phyloP scores from a whole-genome alignment of 2,888 invertebrate genomes.

The Limnephilus auricula region DNA sequence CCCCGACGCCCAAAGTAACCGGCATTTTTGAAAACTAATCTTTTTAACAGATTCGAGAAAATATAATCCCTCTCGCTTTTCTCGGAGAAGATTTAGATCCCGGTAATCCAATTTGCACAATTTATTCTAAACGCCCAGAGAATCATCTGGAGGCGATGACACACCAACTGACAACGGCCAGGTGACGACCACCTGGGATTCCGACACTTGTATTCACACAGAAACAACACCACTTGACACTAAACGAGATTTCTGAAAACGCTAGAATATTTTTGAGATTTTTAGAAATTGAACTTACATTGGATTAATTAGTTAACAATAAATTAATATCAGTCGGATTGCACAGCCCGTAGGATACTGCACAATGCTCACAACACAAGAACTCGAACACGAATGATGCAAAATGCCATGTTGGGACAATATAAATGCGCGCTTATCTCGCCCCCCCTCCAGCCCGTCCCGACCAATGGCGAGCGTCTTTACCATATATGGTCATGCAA shows the following conservation, averaged over 20 bases:
- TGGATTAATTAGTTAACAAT: constrained; percentile 75
- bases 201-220: constrained; percentile 56
- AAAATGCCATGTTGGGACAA: constrained; percentile 74
- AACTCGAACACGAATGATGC: constrained; percentile 76
- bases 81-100: neutral
- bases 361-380: constrained; percentile 76
- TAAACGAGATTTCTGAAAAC: constrained; percentile 16
- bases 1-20: neutral
- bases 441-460: constrained; percentile 74
- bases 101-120: constrained; percentile 43
- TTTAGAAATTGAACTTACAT: constrained; percentile 74
- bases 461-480: constrained; percentile 84
- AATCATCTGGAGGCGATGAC: neutral
- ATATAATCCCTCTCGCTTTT: neutral
- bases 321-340: constrained; percentile 74
- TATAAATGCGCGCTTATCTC: constrained; percentile 78
- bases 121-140: neutral
- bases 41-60: neutral
- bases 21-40: neutral
- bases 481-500: constrained; percentile 88
- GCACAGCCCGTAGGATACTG: constrained; percentile 74
- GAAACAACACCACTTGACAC: constrained; percentile 40
- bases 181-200: constrained; percentile 56
- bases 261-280: constrained; percentile 16
- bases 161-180: neutral